A percentile compares a stretch with the other conserved stretches of the same genome.
These are phyloP conservation scores for Caenorhabditis sp. DNA, from an alignment of 2,888 invertebrate species.

Conservation along the genomic window DNA sequence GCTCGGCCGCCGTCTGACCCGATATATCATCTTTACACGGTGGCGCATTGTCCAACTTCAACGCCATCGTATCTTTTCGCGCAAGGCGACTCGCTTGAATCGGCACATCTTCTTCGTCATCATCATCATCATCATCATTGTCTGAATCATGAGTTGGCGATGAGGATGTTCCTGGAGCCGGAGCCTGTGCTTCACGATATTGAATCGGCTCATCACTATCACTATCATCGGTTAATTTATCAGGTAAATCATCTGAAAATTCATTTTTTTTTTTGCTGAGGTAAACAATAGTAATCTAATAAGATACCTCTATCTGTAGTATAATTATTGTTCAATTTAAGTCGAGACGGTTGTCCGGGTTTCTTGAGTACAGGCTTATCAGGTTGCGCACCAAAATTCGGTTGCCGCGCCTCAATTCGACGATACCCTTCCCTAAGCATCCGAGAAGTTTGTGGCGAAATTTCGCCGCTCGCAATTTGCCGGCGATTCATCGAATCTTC, in stretches of 20 bases:
- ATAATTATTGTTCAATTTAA: conserved; percentile 23
- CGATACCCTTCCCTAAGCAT: conserved; percentile 41
- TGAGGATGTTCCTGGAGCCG: conserved; percentile 11
- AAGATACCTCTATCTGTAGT: too few species aligned
- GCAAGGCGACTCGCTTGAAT: conserved; percentile 30
- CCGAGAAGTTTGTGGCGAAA: conserved; percentile 34
- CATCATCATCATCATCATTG: conserved; percentile 39
- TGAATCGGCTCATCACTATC: conserved; percentile 61
- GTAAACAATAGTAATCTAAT: too few species aligned
- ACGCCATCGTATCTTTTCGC: conserved; percentile 91
- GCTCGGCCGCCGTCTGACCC: conserved; percentile 59
- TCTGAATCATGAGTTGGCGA: conserved; percentile 8
- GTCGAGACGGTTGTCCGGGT: conserved; percentile 60
- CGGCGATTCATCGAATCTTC: conserved; percentile 14
- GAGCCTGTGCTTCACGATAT: conserved; percentile 44
- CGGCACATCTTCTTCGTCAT: conserved; percentile 32
- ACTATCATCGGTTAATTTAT: conserved; percentile 54
- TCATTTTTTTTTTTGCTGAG: too few species aligned
- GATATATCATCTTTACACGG: conserved; percentile 52
- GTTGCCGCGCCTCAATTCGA: conserved; percentile 67
- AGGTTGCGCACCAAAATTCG: conserved; percentile 72
- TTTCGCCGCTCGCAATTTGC: conserved; percentile 16
- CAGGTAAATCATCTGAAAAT: conserved; percentile 29
- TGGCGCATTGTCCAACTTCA: conserved; percentile 72
- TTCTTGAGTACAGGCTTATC: conserved; percentile 72